Evolutionary conservation across 1,140 invertebrate genomes (phyloP), one percentile per base, ranked within the genome.

Genomic region (Paralvinella palmiformis): DNA sequence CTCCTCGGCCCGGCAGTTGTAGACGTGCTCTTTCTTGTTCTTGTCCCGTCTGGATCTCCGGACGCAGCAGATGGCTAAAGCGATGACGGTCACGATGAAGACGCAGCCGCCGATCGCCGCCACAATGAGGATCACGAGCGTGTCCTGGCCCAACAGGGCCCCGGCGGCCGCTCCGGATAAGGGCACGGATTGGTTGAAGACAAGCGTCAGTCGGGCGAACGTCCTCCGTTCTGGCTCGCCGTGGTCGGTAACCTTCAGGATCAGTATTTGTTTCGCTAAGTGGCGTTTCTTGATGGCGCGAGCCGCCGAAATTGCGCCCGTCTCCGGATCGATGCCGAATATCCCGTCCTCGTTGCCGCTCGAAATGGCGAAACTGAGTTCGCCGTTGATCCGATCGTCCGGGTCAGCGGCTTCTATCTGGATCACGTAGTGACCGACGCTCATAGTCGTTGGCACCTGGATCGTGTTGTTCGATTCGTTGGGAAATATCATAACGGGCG

Each of bases 381-480:
- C 62, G 0, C 58, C 68, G 69, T 77, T 77, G 22, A 22, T 31
- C 3, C 67, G 69, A 17, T 69, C 64, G 37, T 76, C 75, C 10
- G 52, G 35, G 65, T 79, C 77, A 17, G 65, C 70, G 7, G 77
- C 77, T 5, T 58, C 62, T 1, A 79, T 72, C 45, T 68, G 65
- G 0, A 68, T 41, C 1, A 77, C 37, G 20, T 22, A n/a, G n/a
- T 60, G 24, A 1, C 58, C 58, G 10, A 22, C 24, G 4, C 20
- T 10, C 24, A 60, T 24, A 0, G 20, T 60, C 20, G 24, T 37
- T 29, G 58, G 33, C 6, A 60, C 44, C 35, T 60, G 41, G 24
- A 76, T 50, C 15, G 71, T 73, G 55, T 69, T 65, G 58, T 76
- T 75, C 1, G 70, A 67, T 45, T 65, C 62, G 37, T 62, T 68